Base-by-base conservation (phyloP, 2,113 vertebrate genomes). In the Sinocyclocheilus grahami region DNA sequence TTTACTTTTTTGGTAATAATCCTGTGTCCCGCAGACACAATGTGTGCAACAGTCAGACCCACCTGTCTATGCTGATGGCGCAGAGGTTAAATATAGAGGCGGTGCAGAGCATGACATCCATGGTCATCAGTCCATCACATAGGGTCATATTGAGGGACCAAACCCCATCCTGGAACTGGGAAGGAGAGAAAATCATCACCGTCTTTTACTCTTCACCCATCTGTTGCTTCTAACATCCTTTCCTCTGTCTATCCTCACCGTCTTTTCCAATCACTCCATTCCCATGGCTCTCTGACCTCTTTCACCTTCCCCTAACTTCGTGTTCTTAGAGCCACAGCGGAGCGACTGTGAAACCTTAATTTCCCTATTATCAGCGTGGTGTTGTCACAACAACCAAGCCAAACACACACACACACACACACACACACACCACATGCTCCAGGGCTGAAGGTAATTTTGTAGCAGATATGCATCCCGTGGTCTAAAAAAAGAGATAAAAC, bases 1-100 rank as follows among this genome's bases (percentile, higher is more conserved):
- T 37, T 37, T 37, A 37, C 37, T 42, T 42, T 42, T 42, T 42
- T 42, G 39, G 39, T 42, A 42, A 7, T 42, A 42, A 42, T 42
- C 39, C 7, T 42, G 39, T 42, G 39, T 42, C 39, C 6, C 42
- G 1, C 7, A 42, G 39, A 42, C 6, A 42, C 39, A 8, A 8
- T 42, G 39, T 42, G 39, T 42, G 39, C 39, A 46, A 10, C 42
- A 46, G 42, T 58, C 42, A 48, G 55, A 81, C 92, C 74, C 53
- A 95, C 94, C 97, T 96, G 93, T 99, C 97, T 69, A 98, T 91
- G 22, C 97, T 97, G 95, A 99, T 98, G 87, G 97, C 97, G 3
- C 97, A 98, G 87, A 99, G 95, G 93, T 98, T 97, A 94, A 98
- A 97, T 94, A 98, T 99, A 88, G 97, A 99, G 80, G 97, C 97